Base-by-base conservation (phyloP, 1,140 invertebrate species). In the Acromyrmex charruanus region DNA sequence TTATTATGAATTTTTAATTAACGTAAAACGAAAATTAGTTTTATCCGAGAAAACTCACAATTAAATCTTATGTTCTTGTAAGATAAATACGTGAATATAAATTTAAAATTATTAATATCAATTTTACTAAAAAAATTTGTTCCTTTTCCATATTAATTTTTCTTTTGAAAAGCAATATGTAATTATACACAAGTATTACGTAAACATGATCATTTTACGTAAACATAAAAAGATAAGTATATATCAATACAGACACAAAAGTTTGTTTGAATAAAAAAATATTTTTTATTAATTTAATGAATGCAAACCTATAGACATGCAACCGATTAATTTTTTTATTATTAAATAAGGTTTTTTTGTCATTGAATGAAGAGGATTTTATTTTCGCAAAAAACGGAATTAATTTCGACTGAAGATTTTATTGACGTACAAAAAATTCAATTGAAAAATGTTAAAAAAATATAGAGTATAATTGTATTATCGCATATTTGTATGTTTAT, bases 21-120 rank as follows among this genome's bases (percentile, higher is more conserved):
- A 58, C 18, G 12, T 14, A 69, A 49, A 25, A 69, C 21, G 31
- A 6, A 75, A 74, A 31, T 3, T 12, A 35, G 10, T 35, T 25
- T 18, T 10, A 31, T 18, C 31, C 7, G 1, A 58, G 18, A 21
- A n/a, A 3, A 7, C 1, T 35, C 53, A n/a, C 2, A 25, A 21
- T 21, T 55, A 2, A 74, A 74, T 7, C 10, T 58, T 58, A 3
- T 21, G 51, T 72, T 12, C 18, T 10, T 55, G 28, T 21, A 31
- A 74, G 18, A 35, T n/a, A 39, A 66, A 31, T 35, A 18, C 2
- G 12, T 6, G 55, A 16, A 35, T 74, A 31, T 55, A 21, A 39
- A 58, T 21, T n/a, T 39, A 75, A 75, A 74, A 58, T 74, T 3
- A 75, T 16, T 21, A 55, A 55, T 31, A 14, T n/a, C 10, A 55